Base-by-base conservation (phyloP, 2,113 vertebrate genomes). In the Clinocottus analis region DNA sequence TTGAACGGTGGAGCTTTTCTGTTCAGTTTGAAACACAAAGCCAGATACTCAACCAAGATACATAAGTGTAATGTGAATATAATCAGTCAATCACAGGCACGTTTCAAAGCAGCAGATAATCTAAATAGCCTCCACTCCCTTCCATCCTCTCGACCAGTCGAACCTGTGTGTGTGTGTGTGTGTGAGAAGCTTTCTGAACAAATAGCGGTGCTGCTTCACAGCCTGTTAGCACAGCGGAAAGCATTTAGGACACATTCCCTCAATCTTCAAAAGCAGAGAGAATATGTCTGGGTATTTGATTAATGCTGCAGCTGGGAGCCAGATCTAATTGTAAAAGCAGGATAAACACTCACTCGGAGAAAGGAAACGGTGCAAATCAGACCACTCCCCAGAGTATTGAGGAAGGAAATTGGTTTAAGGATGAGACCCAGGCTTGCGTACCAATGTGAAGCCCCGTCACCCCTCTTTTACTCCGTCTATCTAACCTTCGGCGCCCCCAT, bases 271-370 rank as follows among this genome's bases (percentile, higher is more conserved):
- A 86, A 76, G 77, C 82, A 23, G 74, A 82, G 77, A 85, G 75
- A 87, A 81, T 70, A 72, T 51, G 86, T 87, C 87, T 66, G 89
- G 64, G 83, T 71, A 82, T 89, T 93, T 92, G 85, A 94, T 93
- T 90, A 92, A 92, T 93, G 91, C 77, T 72, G 74, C 76, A 80
- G 84, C 88, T 76, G 89, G 86, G 91, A 87, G 87, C 71, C 10
- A 85, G 86, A 90, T 91, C 91, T 92, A 93, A 94, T 93, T 94
- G 93, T 92, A 85, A 90, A 91, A 90, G 86, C 89, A 90, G 92
- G 88, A 92, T 91, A 93, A 94, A 93, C 91, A 94, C 92, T 92
- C 72, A 75, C 75, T 84, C 65, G 1, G 75, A 82, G 87, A 81
- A 51, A 90, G 84, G 89, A 89, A 87, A 88, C 84, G 45, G 84